Percentiles rank a stretch among this genome's conserved stretches.
Conservation (phyloP, 2,888 invertebrate genomes). For the Cheilosia soror region DNA sequence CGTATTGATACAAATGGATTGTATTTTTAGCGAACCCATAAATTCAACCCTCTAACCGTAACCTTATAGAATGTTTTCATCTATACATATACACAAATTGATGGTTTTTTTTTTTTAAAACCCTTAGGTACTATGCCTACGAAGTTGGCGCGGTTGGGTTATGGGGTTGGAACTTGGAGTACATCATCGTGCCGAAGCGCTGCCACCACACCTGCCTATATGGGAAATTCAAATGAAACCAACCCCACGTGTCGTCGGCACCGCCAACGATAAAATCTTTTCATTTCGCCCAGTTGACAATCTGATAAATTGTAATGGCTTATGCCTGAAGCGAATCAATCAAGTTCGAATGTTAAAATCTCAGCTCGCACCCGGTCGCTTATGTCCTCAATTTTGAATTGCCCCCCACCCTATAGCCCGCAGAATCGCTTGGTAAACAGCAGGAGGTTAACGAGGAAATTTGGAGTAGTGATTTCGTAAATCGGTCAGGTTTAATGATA, state of each 20-base stretch:
- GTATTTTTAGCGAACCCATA: conserved; percentile 70
- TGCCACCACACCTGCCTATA: conserved; percentile 43
- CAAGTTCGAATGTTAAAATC: conserved; percentile 57
- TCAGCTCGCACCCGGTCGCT: conserved; percentile 16
- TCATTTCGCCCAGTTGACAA: conserved; percentile 59
- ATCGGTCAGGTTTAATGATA: conserved; percentile 69
- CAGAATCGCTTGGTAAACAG: neutral
- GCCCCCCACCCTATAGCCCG: neutral
- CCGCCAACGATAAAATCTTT: conserved; percentile 59
- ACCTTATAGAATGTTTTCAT: conserved; percentile 48
- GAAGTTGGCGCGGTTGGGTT: neutral
- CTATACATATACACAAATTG: conserved; percentile 59
- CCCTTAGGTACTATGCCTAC: conserved; percentile 28
- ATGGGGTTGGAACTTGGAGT: too few species aligned
- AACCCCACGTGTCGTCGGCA: conserved; percentile 13
- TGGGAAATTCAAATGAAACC: conserved; percentile 31
- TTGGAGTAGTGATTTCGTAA: conserved; percentile 49
- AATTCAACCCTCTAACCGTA: conserved; percentile 63
- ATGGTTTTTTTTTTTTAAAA: conserved; percentile 25
- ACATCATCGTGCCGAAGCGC: conserved; percentile 10
- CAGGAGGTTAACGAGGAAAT: conserved; percentile 50
- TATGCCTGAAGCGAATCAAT: conserved; percentile 63
- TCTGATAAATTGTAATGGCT: conserved; percentile 71
- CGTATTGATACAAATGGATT: conserved; percentile 72
- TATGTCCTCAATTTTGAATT: conserved; percentile 8